Percentiles rank a stretch among this genome's conserved stretches.
These are phyloP conservation scores for Agrochola macilenta DNA, from an alignment of 2,888 invertebrate species.

Conservation along the genomic window DNA sequence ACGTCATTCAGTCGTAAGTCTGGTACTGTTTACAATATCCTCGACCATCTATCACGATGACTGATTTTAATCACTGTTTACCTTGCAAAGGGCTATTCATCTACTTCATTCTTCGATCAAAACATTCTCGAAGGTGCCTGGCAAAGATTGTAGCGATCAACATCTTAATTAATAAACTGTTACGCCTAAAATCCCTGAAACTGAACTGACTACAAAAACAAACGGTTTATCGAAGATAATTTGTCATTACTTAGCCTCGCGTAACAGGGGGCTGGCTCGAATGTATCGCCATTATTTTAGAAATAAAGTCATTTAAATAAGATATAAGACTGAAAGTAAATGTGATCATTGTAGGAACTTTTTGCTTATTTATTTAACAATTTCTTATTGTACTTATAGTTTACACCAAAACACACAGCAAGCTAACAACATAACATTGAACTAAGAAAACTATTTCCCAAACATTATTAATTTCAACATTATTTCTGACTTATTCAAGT, in stretches of 20 bases:
- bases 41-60: constrained; percentile 46
- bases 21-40: constrained; percentile 7
- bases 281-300: no score
- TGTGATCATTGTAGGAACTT: neutral
- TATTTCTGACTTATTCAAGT: neutral
- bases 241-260: no score
- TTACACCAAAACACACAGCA: neutral
- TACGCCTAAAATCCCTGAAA: neutral
- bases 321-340: neutral
- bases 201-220: neutral
- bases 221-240: neutral
- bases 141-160: constrained; percentile 54
- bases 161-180: constrained; percentile 44
- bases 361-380: neutral
- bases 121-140: constrained; percentile 40
- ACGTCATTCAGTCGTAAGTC: constrained; percentile 4
- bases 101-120: constrained; percentile 44
- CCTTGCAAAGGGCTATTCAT: constrained; percentile 44
- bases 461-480: neutral
- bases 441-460: no score
- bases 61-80: constrained; percentile 35
- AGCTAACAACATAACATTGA: neutral
- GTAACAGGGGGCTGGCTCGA: no score
- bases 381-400: neutral
- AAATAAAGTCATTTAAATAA: no score